Evolutionary conservation across 2,888 invertebrate species (phyloP), one percentile per base, ranked within the genome.

Genomic region (Stenichneumon culpator): DNA sequence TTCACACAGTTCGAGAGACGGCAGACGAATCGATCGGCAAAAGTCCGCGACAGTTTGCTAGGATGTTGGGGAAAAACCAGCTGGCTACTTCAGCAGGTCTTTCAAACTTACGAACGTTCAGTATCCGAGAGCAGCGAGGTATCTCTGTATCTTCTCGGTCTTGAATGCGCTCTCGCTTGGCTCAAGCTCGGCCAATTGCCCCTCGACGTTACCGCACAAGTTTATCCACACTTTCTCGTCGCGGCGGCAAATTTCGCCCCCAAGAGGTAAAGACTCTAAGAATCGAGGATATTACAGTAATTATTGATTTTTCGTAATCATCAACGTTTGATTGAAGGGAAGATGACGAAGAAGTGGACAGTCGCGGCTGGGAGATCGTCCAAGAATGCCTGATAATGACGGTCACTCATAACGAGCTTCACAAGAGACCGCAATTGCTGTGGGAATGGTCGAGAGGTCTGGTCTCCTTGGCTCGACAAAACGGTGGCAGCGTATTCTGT

Each of bases 121-220:
- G 86, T 87, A 54, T 68, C 86, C 19, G 89, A 89, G 28, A 88
- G 86, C 6, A 83, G 65, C 6, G 89, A 89, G 11, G 87, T 89
- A 36, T 80, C 87, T 0, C 87, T 94, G 9, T 92, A 92, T 44
- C 79, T 91, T 7, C 82, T 92, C 44, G 90, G 87, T 16, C 78
- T 93, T n/a, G 93, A 93, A 73, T 93, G 93, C 65, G 81, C 90
- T 16, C 83, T 92, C 7, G 89, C 91, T 1, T 94, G 94, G 94
- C 82, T 93, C 4, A 93, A 92, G 79, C 68, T 91, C 19, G 90
- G 89, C 14, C 91, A 90, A 52, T 79, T 93, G 47, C 90, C 93
- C 1, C 36, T 93, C 0, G 93, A 93, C 11, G 86, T 90, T 3
- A 90, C 90, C 1, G 92, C 88, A 19, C 91, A 90, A 82, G 88